These are phyloP conservation scores for Brachionus manjavacas DNA, from an alignment of 1,140 invertebrate species.

Conservation along the genomic window DNA sequence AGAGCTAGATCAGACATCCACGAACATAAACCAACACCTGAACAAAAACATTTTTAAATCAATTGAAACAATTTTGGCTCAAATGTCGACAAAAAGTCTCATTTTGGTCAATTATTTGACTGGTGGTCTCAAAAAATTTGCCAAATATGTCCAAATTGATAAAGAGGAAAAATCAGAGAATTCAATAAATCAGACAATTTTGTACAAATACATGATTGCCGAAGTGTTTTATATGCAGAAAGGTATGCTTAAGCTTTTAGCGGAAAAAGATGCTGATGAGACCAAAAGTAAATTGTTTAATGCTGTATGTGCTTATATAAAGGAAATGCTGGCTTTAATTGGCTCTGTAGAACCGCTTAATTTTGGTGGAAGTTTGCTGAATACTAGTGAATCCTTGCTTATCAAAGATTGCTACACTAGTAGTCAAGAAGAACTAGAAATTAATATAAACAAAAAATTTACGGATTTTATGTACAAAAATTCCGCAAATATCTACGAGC, in stretches of 20 bases:
- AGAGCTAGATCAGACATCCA: background rate
- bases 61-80: background rate
- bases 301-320: background rate
- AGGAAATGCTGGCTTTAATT: background rate
- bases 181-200: background rate
- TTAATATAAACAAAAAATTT: background rate
- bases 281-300: background rate
- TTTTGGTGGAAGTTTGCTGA: background rate
- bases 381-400: background rate
- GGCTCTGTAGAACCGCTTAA: background rate
- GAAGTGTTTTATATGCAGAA: background rate
- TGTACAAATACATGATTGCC: conserved; percentile 18
- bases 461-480: background rate
- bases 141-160: background rate
- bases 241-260: background rate
- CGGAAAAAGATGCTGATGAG: background rate
- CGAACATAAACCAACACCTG: background rate
- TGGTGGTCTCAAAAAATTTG: background rate
- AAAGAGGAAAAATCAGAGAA: background rate
- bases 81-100: background rate
- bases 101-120: background rate
- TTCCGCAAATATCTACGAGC: background rate
- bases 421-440: background rate
- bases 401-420: background rate
- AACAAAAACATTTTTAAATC: background rate